These are phyloP conservation scores for Scortum barcoo DNA, from an alignment of 2,113 vertebrate genomes.

Conservation along the genomic window DNA sequence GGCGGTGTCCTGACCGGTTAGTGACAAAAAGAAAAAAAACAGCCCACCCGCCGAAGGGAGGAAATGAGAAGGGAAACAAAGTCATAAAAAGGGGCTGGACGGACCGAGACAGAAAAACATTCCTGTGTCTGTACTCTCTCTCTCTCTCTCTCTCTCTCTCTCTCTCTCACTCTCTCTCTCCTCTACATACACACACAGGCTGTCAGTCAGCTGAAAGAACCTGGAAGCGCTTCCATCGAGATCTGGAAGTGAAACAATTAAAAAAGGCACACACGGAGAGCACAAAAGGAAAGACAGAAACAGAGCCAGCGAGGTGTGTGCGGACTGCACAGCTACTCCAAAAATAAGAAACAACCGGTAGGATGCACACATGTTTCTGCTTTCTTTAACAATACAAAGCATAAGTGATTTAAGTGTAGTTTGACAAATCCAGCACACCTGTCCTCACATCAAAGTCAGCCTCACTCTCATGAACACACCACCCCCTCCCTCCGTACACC, in stretches of 20 bases:
- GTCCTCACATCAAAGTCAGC: constrained; percentile 41
- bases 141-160: constrained; percentile 48
- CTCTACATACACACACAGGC: constrained; percentile 26
- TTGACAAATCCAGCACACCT: constrained; percentile 42
- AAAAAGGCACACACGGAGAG: background rate
- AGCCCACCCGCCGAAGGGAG: constrained; percentile 62
- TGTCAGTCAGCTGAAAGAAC: constrained; percentile 39
- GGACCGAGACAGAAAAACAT: constrained; percentile 59
- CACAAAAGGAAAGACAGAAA: background rate
- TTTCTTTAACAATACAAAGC: background rate
- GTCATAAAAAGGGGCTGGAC: constrained; percentile 74
- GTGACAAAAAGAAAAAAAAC: constrained; percentile 17
- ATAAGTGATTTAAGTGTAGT: background rate
- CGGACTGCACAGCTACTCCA: background rate
- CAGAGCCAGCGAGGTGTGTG: background rate
- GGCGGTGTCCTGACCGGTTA: constrained; percentile 33
- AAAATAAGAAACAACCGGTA: background rate
- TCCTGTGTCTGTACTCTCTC: constrained; percentile 52
- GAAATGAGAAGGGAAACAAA: constrained; percentile 76
- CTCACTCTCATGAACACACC: background rate
- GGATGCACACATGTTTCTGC: fast-evolving
- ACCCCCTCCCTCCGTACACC: constrained; percentile 4
- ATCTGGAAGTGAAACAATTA: constrained; percentile 59
- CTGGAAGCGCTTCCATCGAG: constrained; percentile 56
- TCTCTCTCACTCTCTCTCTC: constrained; percentile 47